Conservation (phyloP, 2,797 vertebrate genomes). For the Gallirallus australis region DNA sequence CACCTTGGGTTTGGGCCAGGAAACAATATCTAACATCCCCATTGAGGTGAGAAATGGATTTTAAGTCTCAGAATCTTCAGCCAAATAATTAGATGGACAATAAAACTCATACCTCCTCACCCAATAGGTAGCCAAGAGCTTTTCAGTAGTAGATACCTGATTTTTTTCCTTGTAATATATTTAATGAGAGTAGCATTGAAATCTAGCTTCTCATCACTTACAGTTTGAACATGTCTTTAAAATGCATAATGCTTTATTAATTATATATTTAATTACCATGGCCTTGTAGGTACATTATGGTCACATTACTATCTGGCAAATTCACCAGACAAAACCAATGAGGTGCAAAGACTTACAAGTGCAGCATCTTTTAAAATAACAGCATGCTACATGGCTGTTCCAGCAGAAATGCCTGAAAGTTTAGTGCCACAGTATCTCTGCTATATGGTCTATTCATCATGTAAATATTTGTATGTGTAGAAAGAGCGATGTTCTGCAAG, state of each 20-base stretch:
- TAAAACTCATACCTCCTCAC: neutral
- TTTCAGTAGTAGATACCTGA: neutral
- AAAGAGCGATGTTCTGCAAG: neutral
- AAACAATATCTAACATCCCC: neutral
- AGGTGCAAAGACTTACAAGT: neutral
- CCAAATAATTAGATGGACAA: slow-evolving; percentile 47
- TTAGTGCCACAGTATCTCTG: neutral
- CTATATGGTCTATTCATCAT: neutral
- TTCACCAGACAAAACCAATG: neutral
- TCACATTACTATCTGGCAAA: neutral
- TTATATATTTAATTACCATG: neutral
- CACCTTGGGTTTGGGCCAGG: slow-evolving; percentile 12
- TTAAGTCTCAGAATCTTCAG: slow-evolving; percentile 33
- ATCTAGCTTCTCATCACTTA: neutral
- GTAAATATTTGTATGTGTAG: neutral
- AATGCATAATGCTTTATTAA: neutral
- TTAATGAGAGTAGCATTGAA: neutral
- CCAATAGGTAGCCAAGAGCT: neutral
- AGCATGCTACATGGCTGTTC: neutral
- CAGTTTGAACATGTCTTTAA: neutral
- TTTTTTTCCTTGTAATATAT: neutral
- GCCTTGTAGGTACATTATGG: neutral
- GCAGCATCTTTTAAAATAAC: neutral
- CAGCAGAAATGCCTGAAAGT: neutral
- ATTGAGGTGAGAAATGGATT: slow-evolving; percentile 28